Evolutionary conservation across 2,888 invertebrate species (phyloP).

Genomic region (Epinotia ramella): DNA sequence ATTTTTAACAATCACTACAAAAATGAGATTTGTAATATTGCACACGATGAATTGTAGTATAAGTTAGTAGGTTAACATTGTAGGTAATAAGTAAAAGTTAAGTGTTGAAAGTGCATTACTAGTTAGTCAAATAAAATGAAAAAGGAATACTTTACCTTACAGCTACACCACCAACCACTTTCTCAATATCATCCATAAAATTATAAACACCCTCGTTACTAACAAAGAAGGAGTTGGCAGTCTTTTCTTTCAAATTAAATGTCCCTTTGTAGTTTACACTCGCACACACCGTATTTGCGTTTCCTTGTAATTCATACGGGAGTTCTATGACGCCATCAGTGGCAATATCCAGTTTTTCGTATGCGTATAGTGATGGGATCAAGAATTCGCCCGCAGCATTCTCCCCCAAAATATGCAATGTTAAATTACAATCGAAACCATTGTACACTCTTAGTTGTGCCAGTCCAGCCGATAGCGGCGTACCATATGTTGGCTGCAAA

Average conservation of each 20-base stretch:
- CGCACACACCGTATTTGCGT: conserved; percentile 58
- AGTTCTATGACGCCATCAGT: conserved; percentile 58
- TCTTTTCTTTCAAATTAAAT: conserved; percentile 66
- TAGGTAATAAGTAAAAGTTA: neutral
- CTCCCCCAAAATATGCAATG: conserved; percentile 57
- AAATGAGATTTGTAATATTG: conserved; percentile 51
- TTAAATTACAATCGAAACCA: conserved; percentile 85
- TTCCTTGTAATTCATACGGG: conserved; percentile 70
- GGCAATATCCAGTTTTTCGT: conserved; percentile 74
- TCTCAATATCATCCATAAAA: conserved; percentile 77
- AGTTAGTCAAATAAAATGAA: neutral
- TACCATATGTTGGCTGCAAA: conserved; percentile 84
- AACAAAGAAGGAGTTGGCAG: conserved; percentile 76
- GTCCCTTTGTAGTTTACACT: conserved; percentile 57
- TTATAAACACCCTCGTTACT: conserved; percentile 58
- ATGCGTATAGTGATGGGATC: conserved; percentile 69
- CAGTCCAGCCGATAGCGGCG: conserved; percentile 83
- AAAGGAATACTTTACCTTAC: conserved; percentile 64
- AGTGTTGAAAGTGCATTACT: neutral
- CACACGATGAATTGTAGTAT: conserved; percentile 67
- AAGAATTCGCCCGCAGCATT: conserved; percentile 52
- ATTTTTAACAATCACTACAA: conserved; percentile 67
- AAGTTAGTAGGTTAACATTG: neutral
- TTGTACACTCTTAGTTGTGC: conserved; percentile 91
- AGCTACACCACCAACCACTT: conserved; percentile 71